Evolutionary conservation across 2,113 vertebrate genomes (phyloP).

Genomic region (Colistium nudipinnis): DNA sequence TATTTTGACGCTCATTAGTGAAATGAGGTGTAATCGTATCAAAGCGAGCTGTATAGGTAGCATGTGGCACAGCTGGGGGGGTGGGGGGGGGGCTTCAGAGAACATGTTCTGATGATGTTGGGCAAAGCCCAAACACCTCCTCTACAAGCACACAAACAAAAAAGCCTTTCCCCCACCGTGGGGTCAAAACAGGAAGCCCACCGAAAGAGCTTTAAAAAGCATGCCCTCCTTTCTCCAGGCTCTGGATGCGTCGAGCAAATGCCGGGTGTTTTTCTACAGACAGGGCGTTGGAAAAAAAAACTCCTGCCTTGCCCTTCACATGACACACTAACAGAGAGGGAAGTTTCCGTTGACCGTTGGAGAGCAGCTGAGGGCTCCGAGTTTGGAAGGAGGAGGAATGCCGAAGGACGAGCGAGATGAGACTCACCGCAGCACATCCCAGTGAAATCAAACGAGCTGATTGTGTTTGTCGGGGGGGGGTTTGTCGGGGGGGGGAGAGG

Average conservation of each 20-base stretch:
- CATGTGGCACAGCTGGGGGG: background rate
- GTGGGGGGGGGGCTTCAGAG: background rate
- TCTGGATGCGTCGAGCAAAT: conserved; percentile 35
- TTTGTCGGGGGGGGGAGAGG: too few relatives aligned
- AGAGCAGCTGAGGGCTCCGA: conserved; percentile 44
- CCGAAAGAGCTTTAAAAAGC: conserved; percentile 42
- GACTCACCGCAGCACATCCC: background rate
- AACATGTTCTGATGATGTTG: background rate
- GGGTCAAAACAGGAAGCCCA: conserved; percentile 60
- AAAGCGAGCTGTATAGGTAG: background rate
- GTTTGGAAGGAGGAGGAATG: background rate
- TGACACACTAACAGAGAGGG: conserved; percentile 54
- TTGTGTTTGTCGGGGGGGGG: conserved; percentile 15
- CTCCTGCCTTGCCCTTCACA: conserved; percentile 50
- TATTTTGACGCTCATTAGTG: conserved; percentile 35
- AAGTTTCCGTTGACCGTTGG: conserved; percentile 61
- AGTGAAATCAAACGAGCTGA: conserved; percentile 19
- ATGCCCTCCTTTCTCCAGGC: conserved; percentile 44
- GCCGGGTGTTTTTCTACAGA: conserved; percentile 48
- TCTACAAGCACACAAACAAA: background rate
- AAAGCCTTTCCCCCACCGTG: conserved; percentile 2
- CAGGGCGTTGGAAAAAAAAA: conserved; percentile 64
- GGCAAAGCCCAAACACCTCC: background rate
- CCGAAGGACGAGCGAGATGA: conserved; percentile 15
- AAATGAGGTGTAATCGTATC: conserved; percentile 19